phyloP scores from a whole-genome alignment of 2,113 vertebrate genomes.

The Perognathus longimembris region DNA sequence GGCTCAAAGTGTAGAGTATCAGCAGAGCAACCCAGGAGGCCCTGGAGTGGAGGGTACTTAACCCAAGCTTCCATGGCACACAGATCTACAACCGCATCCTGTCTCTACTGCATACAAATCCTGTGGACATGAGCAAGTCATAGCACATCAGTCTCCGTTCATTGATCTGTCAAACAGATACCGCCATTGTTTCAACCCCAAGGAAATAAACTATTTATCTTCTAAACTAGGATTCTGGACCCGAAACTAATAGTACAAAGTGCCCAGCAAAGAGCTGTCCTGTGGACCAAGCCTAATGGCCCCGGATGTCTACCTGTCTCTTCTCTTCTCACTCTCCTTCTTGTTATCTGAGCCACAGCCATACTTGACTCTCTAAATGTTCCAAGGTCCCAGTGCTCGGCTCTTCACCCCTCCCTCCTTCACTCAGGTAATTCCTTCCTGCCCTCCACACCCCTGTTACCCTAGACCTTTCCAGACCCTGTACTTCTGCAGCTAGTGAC shows the following conservation, averaged over 20 bases:
- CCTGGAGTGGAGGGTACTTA: not conserved
- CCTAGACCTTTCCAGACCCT: not conserved
- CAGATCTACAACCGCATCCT: not conserved
- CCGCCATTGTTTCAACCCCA: not conserved
- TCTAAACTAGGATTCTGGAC: not conserved
- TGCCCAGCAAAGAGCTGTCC: not conserved
- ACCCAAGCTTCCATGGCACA: not conserved
- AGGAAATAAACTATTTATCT: not conserved
- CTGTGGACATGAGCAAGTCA: not conserved
- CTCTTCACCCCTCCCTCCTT: not conserved
- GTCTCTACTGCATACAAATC: not conserved
- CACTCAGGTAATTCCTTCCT: not conserved
- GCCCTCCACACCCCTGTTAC: not conserved
- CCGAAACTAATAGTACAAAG: not conserved
- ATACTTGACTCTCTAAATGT: not conserved
- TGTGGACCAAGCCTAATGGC: not conserved
- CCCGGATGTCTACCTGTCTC: too few species aligned
- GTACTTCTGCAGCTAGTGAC: not conserved
- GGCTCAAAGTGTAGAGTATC: too few species aligned
- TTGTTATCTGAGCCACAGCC: too few species aligned
- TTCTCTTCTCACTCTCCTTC: too few species aligned
- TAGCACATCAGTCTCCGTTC: not conserved
- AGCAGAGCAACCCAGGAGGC: not conserved
- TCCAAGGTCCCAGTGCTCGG: too few species aligned
- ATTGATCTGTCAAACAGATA: not conserved